A percentile compares a stretch with the other conserved stretches of the same genome.
phyloP scores from a whole-genome alignment of 2,888 invertebrate genomes.

The Trisateles emortualis region DNA sequence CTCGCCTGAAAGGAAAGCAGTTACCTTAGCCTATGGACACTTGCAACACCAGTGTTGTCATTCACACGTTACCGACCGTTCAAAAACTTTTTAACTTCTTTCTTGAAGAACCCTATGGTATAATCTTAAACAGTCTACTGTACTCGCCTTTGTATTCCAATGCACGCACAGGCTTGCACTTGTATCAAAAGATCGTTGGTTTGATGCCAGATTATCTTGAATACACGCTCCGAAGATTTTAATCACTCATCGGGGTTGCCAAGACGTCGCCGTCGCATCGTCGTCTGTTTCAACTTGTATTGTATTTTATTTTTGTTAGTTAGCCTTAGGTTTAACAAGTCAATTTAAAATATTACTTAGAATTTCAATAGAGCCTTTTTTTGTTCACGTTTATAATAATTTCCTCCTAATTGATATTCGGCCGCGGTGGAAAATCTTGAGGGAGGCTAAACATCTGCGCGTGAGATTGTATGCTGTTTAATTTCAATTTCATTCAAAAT shows the following conservation, averaged over 20 bases:
- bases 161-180: slow-evolving; percentile 23
- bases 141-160: slow-evolving; percentile 10
- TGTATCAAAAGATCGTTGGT: slow-evolving; percentile 59
- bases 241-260: slow-evolving; percentile 74
- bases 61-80: too few relatives aligned
- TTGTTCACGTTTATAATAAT: too few relatives aligned
- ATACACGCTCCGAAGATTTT: slow-evolving; percentile 75
- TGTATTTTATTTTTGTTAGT: slow-evolving; percentile 32
- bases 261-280: slow-evolving; percentile 67
- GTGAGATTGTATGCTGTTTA: too few relatives aligned
- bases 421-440: too few relatives aligned
- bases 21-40: too few relatives aligned
- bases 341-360: neutral
- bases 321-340: neutral
- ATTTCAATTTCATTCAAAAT: too few relatives aligned
- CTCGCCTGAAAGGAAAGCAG: too few relatives aligned
- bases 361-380: neutral
- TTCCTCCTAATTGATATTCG: too few relatives aligned
- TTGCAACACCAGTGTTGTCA: too few relatives aligned
- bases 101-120: too few relatives aligned
- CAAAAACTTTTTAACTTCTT: too few relatives aligned
- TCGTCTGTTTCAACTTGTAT: slow-evolving; percentile 37
- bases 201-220: slow-evolving; percentile 75
- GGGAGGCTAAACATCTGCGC: too few relatives aligned
- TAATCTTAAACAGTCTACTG: neutral